phyloP scores from a whole-genome alignment of 2,888 invertebrate genomes.

The Xylophagus ater region DNA sequence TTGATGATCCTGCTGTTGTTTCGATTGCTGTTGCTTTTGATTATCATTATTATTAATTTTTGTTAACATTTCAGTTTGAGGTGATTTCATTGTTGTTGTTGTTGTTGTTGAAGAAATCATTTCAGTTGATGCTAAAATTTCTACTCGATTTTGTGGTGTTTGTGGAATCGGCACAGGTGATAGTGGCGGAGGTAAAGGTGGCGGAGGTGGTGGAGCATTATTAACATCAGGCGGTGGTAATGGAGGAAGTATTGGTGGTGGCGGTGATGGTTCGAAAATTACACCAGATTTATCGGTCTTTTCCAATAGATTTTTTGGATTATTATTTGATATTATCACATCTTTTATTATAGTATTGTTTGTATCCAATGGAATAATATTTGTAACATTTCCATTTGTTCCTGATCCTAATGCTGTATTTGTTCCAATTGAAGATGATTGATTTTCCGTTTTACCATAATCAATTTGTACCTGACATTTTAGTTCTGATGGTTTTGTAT shows the following conservation, averaged over 20 bases:
- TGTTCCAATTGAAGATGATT: too few relatives aligned
- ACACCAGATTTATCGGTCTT: too few relatives aligned
- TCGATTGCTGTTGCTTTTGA: too few relatives aligned
- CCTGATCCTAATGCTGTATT: too few relatives aligned
- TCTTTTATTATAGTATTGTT: too few relatives aligned
- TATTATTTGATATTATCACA: too few relatives aligned
- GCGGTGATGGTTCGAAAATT: constrained; percentile 22
- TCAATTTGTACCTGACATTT: constrained; percentile 37
- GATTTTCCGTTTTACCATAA: constrained; percentile 31
- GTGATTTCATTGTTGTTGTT: not conserved
- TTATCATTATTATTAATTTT: too few relatives aligned
- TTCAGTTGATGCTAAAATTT: constrained; percentile 9
- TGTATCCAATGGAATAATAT: too few relatives aligned
- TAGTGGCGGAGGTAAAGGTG: constrained; percentile 20
- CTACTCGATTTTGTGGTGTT: constrained; percentile 10
- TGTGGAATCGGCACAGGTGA: constrained; percentile 11
- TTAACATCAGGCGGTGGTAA: constrained; percentile 30
- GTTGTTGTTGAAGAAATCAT: not conserved
- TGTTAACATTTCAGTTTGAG: too few relatives aligned
- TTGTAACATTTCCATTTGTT: too few relatives aligned
- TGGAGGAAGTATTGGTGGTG: constrained; percentile 28
- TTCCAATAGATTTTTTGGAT: too few relatives aligned
- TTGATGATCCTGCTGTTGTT: too few relatives aligned
- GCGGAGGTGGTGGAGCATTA: constrained; percentile 20
- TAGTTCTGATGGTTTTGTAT: constrained; percentile 22